Conservation (phyloP, 2,888 invertebrate genomes). For the Drosophila kanekoi region DNA sequence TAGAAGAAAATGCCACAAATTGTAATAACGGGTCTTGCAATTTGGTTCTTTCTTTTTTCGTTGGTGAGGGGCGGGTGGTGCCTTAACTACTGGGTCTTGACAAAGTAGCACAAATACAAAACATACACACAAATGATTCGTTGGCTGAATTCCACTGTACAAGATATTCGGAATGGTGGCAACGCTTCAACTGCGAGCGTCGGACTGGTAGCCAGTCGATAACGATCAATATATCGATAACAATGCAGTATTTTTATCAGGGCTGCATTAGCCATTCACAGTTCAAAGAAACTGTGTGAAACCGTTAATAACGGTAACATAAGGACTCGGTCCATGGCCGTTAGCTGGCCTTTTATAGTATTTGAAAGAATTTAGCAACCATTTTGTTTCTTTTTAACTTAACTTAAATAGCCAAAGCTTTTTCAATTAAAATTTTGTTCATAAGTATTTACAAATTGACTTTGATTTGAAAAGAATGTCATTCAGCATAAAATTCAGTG, state of each 20-base stretch:
- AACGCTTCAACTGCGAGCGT: neutral
- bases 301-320: too few species aligned
- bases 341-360: too few species aligned
- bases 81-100: neutral
- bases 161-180: neutral
- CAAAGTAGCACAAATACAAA: slow-evolving; percentile 17
- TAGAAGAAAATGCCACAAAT: slow-evolving; percentile 58
- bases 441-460: too few species aligned
- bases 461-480: too few species aligned
- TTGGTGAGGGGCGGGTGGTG: neutral
- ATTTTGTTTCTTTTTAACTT: too few species aligned
- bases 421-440: too few species aligned
- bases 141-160: slow-evolving; percentile 31
- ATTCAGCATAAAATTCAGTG: slow-evolving; percentile 13
- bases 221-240: neutral
- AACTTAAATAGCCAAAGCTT: too few species aligned
- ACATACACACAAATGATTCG: slow-evolving; percentile 38
- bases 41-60: slow-evolving; percentile 18
- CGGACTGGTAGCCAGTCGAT: neutral
- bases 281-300: too few species aligned
- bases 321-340: too few species aligned
- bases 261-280: too few species aligned
- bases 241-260: neutral
- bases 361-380: too few species aligned
- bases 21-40: slow-evolving; percentile 21